These are phyloP conservation scores for Stictonetta naevosa DNA, from an alignment of 2,113 vertebrate genomes.

Conservation along the genomic window DNA sequence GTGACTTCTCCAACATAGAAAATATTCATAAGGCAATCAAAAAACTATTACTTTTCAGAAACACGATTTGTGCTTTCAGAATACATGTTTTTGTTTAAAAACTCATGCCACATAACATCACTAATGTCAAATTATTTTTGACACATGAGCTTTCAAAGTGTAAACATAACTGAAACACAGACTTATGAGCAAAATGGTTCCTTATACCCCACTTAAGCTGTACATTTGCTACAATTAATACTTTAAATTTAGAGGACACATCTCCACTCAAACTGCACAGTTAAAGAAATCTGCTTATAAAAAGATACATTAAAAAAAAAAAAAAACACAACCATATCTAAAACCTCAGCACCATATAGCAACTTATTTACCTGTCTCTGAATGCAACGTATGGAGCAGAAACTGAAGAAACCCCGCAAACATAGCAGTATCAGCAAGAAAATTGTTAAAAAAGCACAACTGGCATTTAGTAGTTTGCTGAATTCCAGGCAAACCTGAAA, in stretches of 20 bases:
- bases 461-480: slow-evolving; percentile 58
- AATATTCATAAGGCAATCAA: neutral
- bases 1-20: neutral
- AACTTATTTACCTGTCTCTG: slow-evolving; percentile 80
- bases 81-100: slow-evolving; percentile 8
- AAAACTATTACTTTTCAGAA: slow-evolving; percentile 7
- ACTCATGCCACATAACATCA: neutral
- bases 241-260: neutral
- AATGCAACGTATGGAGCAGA: slow-evolving; percentile 74
- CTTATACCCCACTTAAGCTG: slow-evolving; percentile 9
- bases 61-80: neutral
- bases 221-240: neutral
- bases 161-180: slow-evolving; percentile 9
- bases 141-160: neutral
- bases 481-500: slow-evolving; percentile 61
- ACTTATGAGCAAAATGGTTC: slow-evolving; percentile 49
- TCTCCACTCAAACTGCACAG: neutral
- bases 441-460: slow-evolving; percentile 67
- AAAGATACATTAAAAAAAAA: neutral
- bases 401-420: slow-evolving; percentile 80
- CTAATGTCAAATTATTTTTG: neutral
- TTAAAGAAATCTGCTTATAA: neutral
- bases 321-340: neutral
- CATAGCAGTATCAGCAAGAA: slow-evolving; percentile 72
- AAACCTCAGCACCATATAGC: neutral